phyloP scores from a whole-genome alignment of 1,140 invertebrate genomes.

The Sinonovacula constricta region DNA sequence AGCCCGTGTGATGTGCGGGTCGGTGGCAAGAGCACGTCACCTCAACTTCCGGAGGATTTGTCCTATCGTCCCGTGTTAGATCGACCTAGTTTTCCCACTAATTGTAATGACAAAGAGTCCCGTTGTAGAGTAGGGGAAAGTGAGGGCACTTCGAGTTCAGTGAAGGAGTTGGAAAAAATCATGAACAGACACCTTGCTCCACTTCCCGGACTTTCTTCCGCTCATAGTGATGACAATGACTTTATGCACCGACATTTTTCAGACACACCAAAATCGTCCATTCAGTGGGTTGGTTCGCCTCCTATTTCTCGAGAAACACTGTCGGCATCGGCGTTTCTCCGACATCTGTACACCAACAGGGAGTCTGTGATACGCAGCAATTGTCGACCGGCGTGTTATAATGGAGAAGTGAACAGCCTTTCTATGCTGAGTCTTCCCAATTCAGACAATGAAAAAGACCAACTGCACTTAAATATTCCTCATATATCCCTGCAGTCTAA shows the following conservation, averaged over 20 bases:
- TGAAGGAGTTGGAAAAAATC: constrained; percentile 95
- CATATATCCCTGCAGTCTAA: constrained; percentile 54
- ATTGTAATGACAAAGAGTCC: constrained; percentile 8
- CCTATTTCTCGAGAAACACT: constrained; percentile 80
- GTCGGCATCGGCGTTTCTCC: constrained; percentile 90
- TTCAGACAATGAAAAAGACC: constrained; percentile 83
- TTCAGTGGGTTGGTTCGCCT: constrained; percentile 92
- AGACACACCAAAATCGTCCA: constrained; percentile 84
- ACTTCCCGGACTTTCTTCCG: constrained; percentile 81
- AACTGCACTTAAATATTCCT: constrained; percentile 66
- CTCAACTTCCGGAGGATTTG: constrained; percentile 40
- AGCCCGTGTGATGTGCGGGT: constrained; percentile 14
- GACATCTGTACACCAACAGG: constrained; percentile 94
- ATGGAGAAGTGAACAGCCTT: constrained; percentile 78
- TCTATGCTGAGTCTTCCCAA: constrained; percentile 92
- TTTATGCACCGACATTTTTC: background rate
- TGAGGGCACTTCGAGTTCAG: constrained; percentile 80
- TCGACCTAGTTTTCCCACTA: constrained; percentile 5
- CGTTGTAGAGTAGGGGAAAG: background rate
- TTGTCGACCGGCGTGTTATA: constrained; percentile 79
- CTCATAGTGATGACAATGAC: background rate
- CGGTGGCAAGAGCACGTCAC: background rate
- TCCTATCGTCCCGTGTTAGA: constrained; percentile 12
- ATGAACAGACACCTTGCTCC: constrained; percentile 97
- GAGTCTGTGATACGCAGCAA: constrained; percentile 96